Evolutionary conservation across 1,140 invertebrate genomes (phyloP).

Genomic region (Cephus cinctus): DNA sequence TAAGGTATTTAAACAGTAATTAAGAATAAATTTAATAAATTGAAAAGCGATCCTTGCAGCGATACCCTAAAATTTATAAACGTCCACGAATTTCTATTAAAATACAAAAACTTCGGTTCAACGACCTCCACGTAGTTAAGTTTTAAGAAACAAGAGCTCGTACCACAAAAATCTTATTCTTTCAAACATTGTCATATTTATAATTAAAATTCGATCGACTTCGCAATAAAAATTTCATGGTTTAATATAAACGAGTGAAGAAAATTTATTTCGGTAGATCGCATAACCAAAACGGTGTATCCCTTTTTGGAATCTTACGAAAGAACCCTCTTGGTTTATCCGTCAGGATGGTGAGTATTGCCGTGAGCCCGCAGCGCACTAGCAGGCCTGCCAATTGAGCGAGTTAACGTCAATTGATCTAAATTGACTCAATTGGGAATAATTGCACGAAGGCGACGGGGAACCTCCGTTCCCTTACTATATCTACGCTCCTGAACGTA

Average conservation of each 20-base stretch:
- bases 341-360: too few relatives aligned
- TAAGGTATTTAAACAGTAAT: too few relatives aligned
- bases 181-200: constrained; percentile 19
- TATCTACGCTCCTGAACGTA: neutral
- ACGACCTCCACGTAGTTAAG: too few relatives aligned
- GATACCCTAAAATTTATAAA: too few relatives aligned
- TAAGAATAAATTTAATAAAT: too few relatives aligned
- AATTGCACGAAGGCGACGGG: constrained; percentile 14
- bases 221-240: neutral
- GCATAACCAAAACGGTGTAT: neutral
- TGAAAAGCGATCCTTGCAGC: too few relatives aligned
- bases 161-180: too few relatives aligned
- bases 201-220: constrained; percentile 26
- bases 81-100: too few relatives aligned
- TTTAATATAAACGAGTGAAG: neutral
- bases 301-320: neutral
- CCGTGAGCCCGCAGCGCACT: neutral
- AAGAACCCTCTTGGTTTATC: neutral
- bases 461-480: constrained; percentile 1
- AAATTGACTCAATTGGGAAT: constrained; percentile 50
- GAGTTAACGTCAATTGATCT: constrained; percentile 53
- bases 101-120: too few relatives aligned
- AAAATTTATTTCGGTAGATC: neutral
- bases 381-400: constrained; percentile 44
- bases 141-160: too few relatives aligned